Evolutionary conservation across 2,113 vertebrate species (phyloP), one percentile per base, ranked within the genome.

Genomic region (Maccullochella peelii): DNA sequence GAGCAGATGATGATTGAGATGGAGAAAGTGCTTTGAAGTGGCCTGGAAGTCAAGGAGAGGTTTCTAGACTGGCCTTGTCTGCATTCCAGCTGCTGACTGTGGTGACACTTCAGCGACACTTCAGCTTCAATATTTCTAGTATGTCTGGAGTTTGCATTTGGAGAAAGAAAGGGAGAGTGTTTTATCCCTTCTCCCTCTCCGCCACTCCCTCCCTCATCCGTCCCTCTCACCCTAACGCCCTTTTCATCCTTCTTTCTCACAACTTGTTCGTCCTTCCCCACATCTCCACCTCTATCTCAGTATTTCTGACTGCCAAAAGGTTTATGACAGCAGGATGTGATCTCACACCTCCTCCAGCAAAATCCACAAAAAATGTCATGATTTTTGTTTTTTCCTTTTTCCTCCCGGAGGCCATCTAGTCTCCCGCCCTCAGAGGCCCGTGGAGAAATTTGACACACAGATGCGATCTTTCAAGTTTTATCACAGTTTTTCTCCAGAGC

Each of bases 281-380:
- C 88, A 20, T 36, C 66, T 57, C 38, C 73, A 30, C 68, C 50
- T 66, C 47, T 40, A 18, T 63, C 38, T 69, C 83, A 52, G 33
- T 25, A 27, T 82, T 23, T 82, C 62, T 70, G 77, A 59, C 77
- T 38, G 82, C 66, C 75, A 76, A 77, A 65, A 68, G 66, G 30
- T 86, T 91, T 83, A 57, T 88, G 68, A 40, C 91, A 57, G 85
- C 57, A 84, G 86, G 88, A 90, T 92, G 90, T 90, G 91, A 93
- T 92, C 83, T 92, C 86, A 84, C 88, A 89, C 86, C 82, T 30
- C 84, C 76, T 69, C 66, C 36, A 38, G 70, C 69, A n/a, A n/a
- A n/a, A 63, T 91, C 74, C 54, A 70, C 88, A 74, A 70, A 91
- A 86, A 66, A 67, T 20, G 23, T 72, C n/a, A 33, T 38, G 9